Evolutionary conservation across 2,888 invertebrate species (phyloP), one percentile per base, ranked within the genome.

Genomic region (Drosophila merina): DNA sequence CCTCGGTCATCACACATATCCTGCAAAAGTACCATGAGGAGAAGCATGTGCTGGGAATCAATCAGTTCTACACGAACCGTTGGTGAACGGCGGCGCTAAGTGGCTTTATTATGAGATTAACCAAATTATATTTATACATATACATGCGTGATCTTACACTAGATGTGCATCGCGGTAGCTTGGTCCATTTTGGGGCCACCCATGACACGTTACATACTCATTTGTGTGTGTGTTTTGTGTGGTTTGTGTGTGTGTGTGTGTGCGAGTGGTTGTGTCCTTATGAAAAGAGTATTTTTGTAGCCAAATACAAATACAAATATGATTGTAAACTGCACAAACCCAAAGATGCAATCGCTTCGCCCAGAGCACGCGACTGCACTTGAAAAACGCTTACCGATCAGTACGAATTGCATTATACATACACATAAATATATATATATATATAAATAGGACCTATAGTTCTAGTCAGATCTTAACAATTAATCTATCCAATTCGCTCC

Each of bases 21-120:
- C 93, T 94, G 75, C 93, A 94, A 77, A 94, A 93, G 71, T 94
- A 94, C 90, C 94, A 94, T 79, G 92, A 93, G 59, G 94, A 94
- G 83, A 94, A 94, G 89, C 93, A 94, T 89, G 92, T 93, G 49
- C 89, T 93, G 76, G 92, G 93, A 75, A 92, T 93, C 74, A 93
- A 93, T 90, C 93, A 92, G 83, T 92, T 92, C 64, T 91, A 91
- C 58, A 74, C 79, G 69, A 89, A 86, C 80, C 91, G 90, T 76
- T 89, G 89, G 87, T 89, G 74, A 76, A 62, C 58, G 57, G 42
- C 62, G 58, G 74, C 63, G 74, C 40, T 54, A 76, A 68, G 82
- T 86, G 85, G 85, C 82, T 78, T 82, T 75, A 76, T 64, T 63
- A 74, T 79, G 67, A 78, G 67, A 87, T 76, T 70, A 78, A 81